Base-by-base conservation (phyloP, 2,888 invertebrate species). In the Choreutis nemorana region DNA sequence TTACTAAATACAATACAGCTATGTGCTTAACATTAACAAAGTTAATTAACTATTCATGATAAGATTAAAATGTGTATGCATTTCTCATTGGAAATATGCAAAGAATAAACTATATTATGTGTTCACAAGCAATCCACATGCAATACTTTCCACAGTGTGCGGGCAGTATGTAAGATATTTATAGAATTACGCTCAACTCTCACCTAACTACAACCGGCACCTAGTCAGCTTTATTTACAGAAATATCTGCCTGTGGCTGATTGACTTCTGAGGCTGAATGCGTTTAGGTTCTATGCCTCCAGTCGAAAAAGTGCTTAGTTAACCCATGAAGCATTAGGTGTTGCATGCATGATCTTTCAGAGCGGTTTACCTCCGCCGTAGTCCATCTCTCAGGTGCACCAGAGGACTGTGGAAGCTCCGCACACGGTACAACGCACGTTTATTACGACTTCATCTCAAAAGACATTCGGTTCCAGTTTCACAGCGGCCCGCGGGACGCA, bases 331-430 rank as follows among this genome's bases (percentile, higher is more conserved):
- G 40, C 42, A 39, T 40, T 39, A 36, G 50, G 48, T 50, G 48
- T 54, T 46, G 50, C 73, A 73, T 75, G 68, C 73, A 71, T 47
- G 50, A 11, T 57, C 46, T 55, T 58, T 50, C 54, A 54, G 59
- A 48, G 53, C n/a, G 53, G 57, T 58, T 73, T 77, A 77, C 77
- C 77, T 75, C 73, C 75, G 63, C 56, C 62, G 67, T 55, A 52
- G 63, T 77, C 77, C 77, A 77, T 77, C 56, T 66, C 70, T n/a
- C n/a, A n/a, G n/a, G n/a, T n/a, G n/a, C n/a, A n/a, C n/a, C 63
- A 59, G 63, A 55, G 62, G 62, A 58, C 61, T 52, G 58, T 59
- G 59, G 53, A 59, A 56, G 60, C 56, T 62, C 36, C 55, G 63
- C 64, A 55, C 64, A 57, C 50, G 55, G 50, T 50, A 56, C 51